Evolutionary conservation across 2,888 invertebrate species (phyloP).

Genomic region (Horisme vitalbata): DNA sequence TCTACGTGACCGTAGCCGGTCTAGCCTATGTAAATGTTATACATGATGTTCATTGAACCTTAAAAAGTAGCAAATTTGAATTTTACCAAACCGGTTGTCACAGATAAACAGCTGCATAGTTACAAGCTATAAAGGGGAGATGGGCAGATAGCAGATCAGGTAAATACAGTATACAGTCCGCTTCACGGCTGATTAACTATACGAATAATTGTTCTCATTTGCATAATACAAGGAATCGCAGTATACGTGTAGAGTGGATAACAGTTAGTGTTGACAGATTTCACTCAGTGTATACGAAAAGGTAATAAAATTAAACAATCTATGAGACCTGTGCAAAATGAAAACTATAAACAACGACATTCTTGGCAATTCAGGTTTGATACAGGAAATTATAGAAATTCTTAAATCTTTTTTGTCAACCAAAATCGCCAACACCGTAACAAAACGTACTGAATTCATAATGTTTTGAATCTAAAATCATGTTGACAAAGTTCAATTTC

Average conservation of each 20-base stretch:
- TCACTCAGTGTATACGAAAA: not conserved
- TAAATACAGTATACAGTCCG: slow-evolving; percentile 27
- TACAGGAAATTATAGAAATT: no score
- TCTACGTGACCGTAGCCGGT: no score
- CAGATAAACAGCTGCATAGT: slow-evolving; percentile 17
- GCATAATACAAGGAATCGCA: slow-evolving; percentile 35
- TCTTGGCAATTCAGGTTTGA: no score
- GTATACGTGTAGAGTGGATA: slow-evolving; percentile 9
- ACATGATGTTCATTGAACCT: slow-evolving; percentile 11
- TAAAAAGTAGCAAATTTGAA: slow-evolving; percentile 15
- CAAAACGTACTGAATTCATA: no score
- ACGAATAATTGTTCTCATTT: slow-evolving; percentile 34
- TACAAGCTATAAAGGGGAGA: slow-evolving; percentile 21
- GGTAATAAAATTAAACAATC: no score
- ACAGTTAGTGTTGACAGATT: not conserved
- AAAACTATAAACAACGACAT: no score
- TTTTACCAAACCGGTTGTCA: slow-evolving; percentile 9
- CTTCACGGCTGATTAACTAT: slow-evolving; percentile 36
- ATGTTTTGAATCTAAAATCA: not conserved
- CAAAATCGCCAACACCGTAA: no score
- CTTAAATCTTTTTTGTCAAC: no score
- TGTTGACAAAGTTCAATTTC: not conserved
- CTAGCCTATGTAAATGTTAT: no score
- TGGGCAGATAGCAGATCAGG: slow-evolving; percentile 22
- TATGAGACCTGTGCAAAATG: no score